Evolutionary conservation across 2,797 vertebrate species (phyloP).

Genomic region (Pempheris klunzingeri): DNA sequence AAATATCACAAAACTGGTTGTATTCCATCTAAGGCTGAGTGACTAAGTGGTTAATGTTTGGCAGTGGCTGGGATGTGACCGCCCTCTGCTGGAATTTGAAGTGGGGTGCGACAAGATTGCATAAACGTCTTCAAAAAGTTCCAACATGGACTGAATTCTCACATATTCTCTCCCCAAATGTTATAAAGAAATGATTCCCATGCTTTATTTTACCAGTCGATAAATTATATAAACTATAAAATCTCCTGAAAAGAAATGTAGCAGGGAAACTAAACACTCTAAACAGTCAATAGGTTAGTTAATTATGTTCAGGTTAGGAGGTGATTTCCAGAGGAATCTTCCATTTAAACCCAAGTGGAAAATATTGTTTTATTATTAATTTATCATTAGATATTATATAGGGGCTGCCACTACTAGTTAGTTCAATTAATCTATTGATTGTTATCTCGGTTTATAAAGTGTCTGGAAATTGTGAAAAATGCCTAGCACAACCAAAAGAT

Average conservation of each 20-base stretch:
- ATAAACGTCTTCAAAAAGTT: background rate
- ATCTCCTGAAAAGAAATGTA: background rate
- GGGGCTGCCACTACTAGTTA: background rate
- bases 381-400: no score
- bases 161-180: background rate
- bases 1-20: background rate
- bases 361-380: no score
- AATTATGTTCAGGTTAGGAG: background rate
- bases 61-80: background rate
- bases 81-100: conserved; percentile 43
- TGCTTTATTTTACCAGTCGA: background rate
- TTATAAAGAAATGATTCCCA: background rate
- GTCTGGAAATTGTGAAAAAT: no score
- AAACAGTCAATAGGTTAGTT: background rate
- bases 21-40: background rate
- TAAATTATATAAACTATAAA: background rate
- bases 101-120: background rate
- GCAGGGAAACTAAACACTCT: background rate
- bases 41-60: background rate
- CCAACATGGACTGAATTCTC: background rate
- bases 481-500: background rate
- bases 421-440: background rate
- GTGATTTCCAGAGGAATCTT: no score
- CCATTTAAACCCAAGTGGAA: background rate
- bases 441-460: no score